These are phyloP conservation scores for Listrodromus nycthemerus DNA, from an alignment of 2,888 invertebrate species.

Conservation along the genomic window DNA sequence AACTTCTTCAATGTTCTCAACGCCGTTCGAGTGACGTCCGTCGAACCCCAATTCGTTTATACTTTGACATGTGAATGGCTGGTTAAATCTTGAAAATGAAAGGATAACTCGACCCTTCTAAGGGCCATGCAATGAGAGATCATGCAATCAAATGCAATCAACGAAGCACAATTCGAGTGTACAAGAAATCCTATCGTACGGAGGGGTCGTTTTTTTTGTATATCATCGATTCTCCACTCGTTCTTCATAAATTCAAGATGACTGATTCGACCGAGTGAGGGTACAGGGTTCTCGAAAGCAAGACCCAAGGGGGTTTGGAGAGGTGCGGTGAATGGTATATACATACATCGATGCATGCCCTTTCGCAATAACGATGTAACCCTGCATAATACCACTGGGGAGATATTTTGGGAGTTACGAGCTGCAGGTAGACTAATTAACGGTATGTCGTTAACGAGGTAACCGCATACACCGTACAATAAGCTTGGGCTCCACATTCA, in stretches of 20 bases:
- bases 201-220: not conserved
- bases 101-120: constrained; percentile 19
- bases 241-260: constrained; percentile 25
- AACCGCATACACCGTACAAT: constrained; percentile 42
- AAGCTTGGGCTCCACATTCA: constrained; percentile 39
- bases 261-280: constrained; percentile 25
- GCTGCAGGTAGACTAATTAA: constrained; percentile 72
- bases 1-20: not conserved
- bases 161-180: not conserved
- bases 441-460: constrained; percentile 70
- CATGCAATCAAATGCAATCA: constrained; percentile 7
- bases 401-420: constrained; percentile 69
- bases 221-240: constrained; percentile 5
- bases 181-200: not conserved
- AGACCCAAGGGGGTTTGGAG: constrained; percentile 11
- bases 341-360: constrained; percentile 14
- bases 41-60: not conserved
- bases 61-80: not conserved
- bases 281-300: constrained; percentile 14
- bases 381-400: constrained; percentile 44
- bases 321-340: constrained; percentile 3
- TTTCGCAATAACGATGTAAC: constrained; percentile 55
- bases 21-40: constrained; percentile 3
- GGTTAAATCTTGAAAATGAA: constrained; percentile 16
- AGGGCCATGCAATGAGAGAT: constrained; percentile 15